Evolutionary conservation across 2,888 invertebrate species (phyloP).

Genomic region (Rhingia rostrata): DNA sequence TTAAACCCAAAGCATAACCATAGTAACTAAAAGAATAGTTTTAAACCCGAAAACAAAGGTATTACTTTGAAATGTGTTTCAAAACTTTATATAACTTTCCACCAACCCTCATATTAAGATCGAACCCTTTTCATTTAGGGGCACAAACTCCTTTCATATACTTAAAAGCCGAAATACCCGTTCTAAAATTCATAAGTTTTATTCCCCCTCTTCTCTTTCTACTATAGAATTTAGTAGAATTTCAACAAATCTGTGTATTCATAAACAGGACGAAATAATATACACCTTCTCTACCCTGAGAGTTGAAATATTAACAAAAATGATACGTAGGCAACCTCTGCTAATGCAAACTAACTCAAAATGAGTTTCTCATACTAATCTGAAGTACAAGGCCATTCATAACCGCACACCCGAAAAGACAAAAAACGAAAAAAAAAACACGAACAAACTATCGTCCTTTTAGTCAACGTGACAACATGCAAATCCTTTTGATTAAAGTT

Average conservation of each 20-base stretch:
- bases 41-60: not conserved
- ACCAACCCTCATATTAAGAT: conserved; percentile 17
- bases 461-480: conserved; percentile 73
- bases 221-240: conserved; percentile 34
- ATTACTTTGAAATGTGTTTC: conserved; percentile 2
- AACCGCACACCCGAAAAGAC: conserved; percentile 20
- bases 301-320: conserved; percentile 53
- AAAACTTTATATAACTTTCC: not conserved
- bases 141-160: conserved; percentile 26
- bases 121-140: conserved; percentile 59
- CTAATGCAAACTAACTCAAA: conserved; percentile 64
- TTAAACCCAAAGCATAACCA: not conserved
- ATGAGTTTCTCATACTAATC: conserved; percentile 68
- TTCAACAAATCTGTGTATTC: conserved; percentile 36
- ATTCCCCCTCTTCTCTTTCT: conserved; percentile 8
- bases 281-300: conserved; percentile 39
- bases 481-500: conserved; percentile 74
- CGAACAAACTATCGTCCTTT: conserved; percentile 59
- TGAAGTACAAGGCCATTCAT: conserved; percentile 61
- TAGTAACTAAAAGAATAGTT: not conserved
- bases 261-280: conserved; percentile 52
- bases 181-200: conserved; percentile 51
- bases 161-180: conserved; percentile 17
- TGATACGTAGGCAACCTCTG: conserved; percentile 57
- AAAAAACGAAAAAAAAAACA: not conserved